A percentile compares a stretch with the other conserved stretches of the same genome.
phyloP scores from a whole-genome alignment of 2,888 invertebrate species.

The Cryptophagus acutangulus region DNA sequence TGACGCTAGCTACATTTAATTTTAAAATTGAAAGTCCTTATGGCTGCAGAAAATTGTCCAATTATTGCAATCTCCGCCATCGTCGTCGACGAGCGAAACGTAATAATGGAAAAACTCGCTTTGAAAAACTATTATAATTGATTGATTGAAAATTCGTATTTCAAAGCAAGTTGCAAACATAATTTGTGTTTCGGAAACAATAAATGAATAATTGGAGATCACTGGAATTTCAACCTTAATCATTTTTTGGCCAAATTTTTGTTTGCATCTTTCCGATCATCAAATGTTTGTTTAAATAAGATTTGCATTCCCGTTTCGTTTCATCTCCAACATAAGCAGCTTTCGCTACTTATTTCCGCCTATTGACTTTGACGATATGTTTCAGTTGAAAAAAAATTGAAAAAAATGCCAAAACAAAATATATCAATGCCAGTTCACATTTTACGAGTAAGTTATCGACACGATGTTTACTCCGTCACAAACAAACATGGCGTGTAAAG shows the following conservation, averaged over 20 bases:
- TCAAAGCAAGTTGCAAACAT: constrained; percentile 9
- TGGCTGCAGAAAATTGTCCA: constrained; percentile 11
- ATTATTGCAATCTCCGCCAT: constrained; percentile 11
- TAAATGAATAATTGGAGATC: no score
- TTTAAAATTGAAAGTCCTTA: constrained; percentile 6
- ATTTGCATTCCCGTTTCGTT: constrained; percentile 22
- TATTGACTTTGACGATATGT: constrained; percentile 30
- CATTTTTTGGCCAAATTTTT: no score
- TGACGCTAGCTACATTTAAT: constrained; percentile 9
- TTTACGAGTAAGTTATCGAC: constrained; percentile 34
- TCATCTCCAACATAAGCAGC: no score
- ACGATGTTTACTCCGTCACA: constrained; percentile 33
- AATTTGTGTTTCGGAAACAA: no score
- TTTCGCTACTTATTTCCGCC: constrained; percentile 23
- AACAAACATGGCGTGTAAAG: constrained; percentile 27
- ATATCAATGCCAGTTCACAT: constrained; percentile 31
- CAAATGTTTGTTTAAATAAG: no score
- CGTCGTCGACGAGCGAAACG: constrained; percentile 3
- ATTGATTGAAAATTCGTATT: constrained; percentile 17
- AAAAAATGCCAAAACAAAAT: constrained; percentile 35
- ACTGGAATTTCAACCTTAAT: no score
- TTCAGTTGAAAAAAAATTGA: constrained; percentile 30
- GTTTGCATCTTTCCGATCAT: no score
- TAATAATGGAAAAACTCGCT: constrained; percentile 12
- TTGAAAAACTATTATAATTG: constrained; percentile 18